Evolutionary conservation across 2,113 vertebrate genomes (phyloP).

Genomic region (Platycercus adscitus): DNA sequence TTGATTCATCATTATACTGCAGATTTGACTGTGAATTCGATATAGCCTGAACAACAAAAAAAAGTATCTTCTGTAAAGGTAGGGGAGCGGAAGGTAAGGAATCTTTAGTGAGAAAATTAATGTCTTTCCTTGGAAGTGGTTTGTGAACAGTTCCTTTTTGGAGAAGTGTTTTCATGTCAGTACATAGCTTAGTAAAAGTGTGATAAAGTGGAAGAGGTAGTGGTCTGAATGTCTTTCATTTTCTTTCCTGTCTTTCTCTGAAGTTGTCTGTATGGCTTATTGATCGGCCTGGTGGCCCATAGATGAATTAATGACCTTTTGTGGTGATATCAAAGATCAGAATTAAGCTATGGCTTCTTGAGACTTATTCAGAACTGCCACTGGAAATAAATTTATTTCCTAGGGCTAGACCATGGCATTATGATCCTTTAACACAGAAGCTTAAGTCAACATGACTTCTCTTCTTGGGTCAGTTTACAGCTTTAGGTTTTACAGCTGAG

Average conservation of each 20-base stretch:
- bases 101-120: background rate
- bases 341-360: background rate
- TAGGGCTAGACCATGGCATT: background rate
- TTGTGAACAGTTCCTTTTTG: background rate
- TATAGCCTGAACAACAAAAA: background rate
- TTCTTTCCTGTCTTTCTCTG: background rate
- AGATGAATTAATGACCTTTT: background rate
- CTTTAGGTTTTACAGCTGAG: conserved; percentile 3
- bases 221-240: conserved; percentile 1
- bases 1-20: background rate
- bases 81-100: background rate
- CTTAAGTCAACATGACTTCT: background rate
- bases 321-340: background rate
- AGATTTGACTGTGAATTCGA: background rate
- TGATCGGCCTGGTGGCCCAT: background rate
- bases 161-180: background rate
- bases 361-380: background rate
- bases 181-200: background rate
- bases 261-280: background rate
- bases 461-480: background rate
- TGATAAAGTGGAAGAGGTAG: conserved; percentile 42
- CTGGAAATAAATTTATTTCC: background rate
- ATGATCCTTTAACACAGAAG: background rate
- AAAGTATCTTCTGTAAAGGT: background rate
- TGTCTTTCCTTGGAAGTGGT: background rate